Evolutionary conservation across 1,140 invertebrate genomes (phyloP).

Genomic region (Rhyacophila brunnea): DNA sequence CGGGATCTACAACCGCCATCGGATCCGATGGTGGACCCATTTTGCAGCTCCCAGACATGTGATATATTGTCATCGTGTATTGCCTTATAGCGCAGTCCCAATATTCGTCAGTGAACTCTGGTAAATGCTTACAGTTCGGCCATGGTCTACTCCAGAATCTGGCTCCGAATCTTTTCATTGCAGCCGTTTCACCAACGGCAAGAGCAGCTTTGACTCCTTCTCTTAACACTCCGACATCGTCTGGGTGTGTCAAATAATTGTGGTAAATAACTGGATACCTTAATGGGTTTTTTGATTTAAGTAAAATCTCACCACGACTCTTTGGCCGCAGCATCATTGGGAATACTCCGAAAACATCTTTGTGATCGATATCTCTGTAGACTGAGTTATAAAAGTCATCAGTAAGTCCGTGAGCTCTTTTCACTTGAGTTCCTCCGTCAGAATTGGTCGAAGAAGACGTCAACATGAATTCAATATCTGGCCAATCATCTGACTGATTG

Average conservation of each 20-base stretch:
- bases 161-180: conserved; percentile 72
- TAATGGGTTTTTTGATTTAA: conserved; percentile 76
- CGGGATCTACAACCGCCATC: conserved; percentile 78
- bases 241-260: conserved; percentile 82
- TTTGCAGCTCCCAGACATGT: conserved; percentile 79
- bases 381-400: conserved; percentile 78
- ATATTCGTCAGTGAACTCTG: conserved; percentile 76
- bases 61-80: conserved; percentile 86
- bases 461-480: conserved; percentile 88
- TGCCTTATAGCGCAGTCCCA: conserved; percentile 78
- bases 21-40: conserved; percentile 79
- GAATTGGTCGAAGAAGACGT: conserved; percentile 76
- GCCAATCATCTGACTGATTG: conserved; percentile 81
- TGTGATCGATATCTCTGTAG: conserved; percentile 65
- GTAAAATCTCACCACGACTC: conserved; percentile 74
- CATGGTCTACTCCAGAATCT: conserved; percentile 68
- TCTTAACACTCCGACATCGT: conserved; percentile 74
- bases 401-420: conserved; percentile 73
- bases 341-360: conserved; percentile 75
- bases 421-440: conserved; percentile 74
- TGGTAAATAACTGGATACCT: conserved; percentile 85
- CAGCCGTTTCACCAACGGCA: conserved; percentile 71
- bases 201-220: conserved; percentile 84
- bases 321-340: conserved; percentile 86
- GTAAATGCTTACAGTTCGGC: conserved; percentile 78